Evolutionary conservation across 23 tunicate species (phyloP).

Genomic region (Halocynthia aurantium): DNA sequence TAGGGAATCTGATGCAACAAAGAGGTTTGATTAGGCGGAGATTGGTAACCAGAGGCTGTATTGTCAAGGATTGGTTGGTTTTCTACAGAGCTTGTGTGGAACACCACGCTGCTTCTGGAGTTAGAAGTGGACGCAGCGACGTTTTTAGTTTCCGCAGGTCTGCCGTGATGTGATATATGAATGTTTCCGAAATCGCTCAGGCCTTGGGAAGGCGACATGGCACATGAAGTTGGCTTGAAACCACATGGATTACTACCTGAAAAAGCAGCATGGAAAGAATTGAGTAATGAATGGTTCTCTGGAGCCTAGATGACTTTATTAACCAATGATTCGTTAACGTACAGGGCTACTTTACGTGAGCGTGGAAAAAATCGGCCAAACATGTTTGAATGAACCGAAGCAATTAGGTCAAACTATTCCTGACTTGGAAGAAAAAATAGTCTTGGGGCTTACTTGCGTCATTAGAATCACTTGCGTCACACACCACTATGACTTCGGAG

Average conservation of each 20-base stretch:
- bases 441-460: background rate
- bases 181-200: conserved; percentile 20
- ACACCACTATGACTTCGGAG: background rate
- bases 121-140: background rate
- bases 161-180: conserved; percentile 9
- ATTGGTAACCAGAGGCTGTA: no score
- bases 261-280: background rate
- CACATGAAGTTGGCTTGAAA: background rate
- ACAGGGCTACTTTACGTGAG: no score
- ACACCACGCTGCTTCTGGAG: background rate
- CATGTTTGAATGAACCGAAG: no score
- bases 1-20: no score
- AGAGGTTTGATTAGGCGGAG: no score
- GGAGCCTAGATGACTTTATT: background rate
- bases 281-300: background rate
- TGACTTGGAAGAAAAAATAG: background rate
- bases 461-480: background rate
- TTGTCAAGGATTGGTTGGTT: background rate
- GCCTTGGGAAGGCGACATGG: conserved; percentile 20
- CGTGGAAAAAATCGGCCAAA: background rate
- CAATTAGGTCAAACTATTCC: no score
- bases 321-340: background rate
- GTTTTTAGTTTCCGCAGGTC: background rate
- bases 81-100: conserved; percentile 9
- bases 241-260: conserved; percentile 1